Evolutionary conservation across 2,888 invertebrate species (phyloP), one percentile per base, ranked within the genome.

Genomic region (Osedax fenrisi): DNA sequence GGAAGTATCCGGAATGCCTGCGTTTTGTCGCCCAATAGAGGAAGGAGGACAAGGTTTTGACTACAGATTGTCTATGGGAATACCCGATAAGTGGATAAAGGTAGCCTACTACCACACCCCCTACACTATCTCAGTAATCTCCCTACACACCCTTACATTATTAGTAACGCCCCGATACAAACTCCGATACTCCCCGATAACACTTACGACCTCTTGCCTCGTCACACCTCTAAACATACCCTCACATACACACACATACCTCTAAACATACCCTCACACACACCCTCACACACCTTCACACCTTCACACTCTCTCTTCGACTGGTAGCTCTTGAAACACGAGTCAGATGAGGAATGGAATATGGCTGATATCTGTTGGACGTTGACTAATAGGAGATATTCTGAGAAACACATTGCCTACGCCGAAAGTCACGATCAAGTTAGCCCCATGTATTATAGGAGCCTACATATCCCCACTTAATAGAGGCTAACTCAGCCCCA

Each of bases 1-100:
- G 90, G 94, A 98, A 85, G 98, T 99, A 0, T 96, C 95, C 13
- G 98, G 98, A 59, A 98, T 99, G 98, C 98, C 98, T 2, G 94
- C 90, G 0, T 87, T 93, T 2, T 96, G 98, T 82, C 89, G 98
- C 0, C 95, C 97, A 0, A 90, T 96, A 0, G 83, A 85, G 2
- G 97, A 99, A 85, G 98, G 95, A 64, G 96, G 96, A 1, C 88
- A 89, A 77, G 98, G 98, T 3, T 99, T 99, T 85, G 97, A 99
- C 85, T 87, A 92, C 86, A 90, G 97, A n/a, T 88, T 99, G 73
- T 95, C 91, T 22, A 99, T 99, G 98, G 94, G 97, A 26, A 91
- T 99, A 80, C 98, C 98, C 0, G 98, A 99, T 86, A 94, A 92
- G 87, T 99, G 98, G 98, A 99, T 99, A 81, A 86, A 88, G 82